Evolutionary conservation across 2,888 invertebrate genomes (phyloP), one percentile per base, ranked within the genome.

Genomic region (Epinotia ramella): DNA sequence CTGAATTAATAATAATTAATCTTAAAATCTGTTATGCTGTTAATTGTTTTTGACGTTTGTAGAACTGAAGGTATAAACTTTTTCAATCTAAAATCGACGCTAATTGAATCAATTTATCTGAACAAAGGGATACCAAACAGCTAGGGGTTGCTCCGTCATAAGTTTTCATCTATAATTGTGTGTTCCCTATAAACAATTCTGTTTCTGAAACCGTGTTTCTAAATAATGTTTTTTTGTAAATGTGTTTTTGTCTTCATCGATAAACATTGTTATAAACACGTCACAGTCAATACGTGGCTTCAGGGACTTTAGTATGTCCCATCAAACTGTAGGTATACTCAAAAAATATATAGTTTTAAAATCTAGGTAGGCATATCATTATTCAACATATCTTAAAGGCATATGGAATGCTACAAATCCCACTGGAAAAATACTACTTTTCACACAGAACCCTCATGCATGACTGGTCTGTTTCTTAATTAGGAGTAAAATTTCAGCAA

Each of bases 381-480:
- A 49, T 4, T 49, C 49, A 16, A 49, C 13, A 13, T 13, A 59
- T 24, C 0, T 12, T 9, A 59, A 0, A 20, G 18, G 12, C 6
- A 18, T 40, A 62, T 33, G n/a, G 33, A 7, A 40, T 7, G 53
- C 9, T 18, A 5, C 11, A 9, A 53, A 33, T 40, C 16, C 13
- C 56, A 44, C 64, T 1, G 7, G 44, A 46, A 20, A 67, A 59
- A 20, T 53, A 56, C 57, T 46, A 44, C 18, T 18, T 60, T 44
- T 20, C 56, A 56, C 20, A 73, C 13, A 24, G 68, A 67, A 20
- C 62, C 18, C 46, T 12, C 64, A 56, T 69, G 63, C 64, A 56
- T 69, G 63, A 74, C 12, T 46, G 16, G 28, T 46, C 57, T 69
- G 69, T 69, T 73, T 73, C 73, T 63, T 73, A 63, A 73, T 68